These are phyloP conservation scores for Tetraneura akinire DNA, from an alignment of 1,140 invertebrate genomes.

Conservation along the genomic window DNA sequence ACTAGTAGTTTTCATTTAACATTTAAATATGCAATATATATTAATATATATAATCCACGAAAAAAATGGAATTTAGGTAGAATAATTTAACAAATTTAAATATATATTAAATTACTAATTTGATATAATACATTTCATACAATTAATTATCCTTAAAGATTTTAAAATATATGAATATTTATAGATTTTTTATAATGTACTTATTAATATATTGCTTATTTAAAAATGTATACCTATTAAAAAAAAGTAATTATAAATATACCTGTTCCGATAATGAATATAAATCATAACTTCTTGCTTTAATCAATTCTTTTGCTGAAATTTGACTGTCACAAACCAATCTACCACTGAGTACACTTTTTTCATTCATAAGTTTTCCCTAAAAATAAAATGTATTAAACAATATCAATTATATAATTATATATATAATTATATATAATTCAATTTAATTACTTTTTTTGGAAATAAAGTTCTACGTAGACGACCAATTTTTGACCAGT, in stretches of 20 bases:
- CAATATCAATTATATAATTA: constrained; percentile 54
- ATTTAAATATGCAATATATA: too few relatives aligned
- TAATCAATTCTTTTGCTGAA: constrained; percentile 90
- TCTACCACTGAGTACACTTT: constrained; percentile 72
- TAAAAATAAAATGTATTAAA: constrained; percentile 4
- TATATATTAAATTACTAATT: too few relatives aligned
- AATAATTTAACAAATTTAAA: too few relatives aligned
- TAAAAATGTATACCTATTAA: neutral
- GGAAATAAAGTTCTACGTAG: constrained; percentile 71
- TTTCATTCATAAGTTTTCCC: constrained; percentile 57
- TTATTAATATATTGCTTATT: too few relatives aligned
- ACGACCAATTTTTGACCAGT: constrained; percentile 89
- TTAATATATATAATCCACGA: too few relatives aligned
- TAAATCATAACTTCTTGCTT: constrained; percentile 88
- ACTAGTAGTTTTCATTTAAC: too few relatives aligned
- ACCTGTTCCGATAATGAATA: constrained; percentile 76
- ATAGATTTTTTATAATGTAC: too few relatives aligned
- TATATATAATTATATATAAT: constrained; percentile 37
- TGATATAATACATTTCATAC: too few relatives aligned
- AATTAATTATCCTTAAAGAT: too few relatives aligned
- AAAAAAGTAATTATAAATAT: constrained; percentile 54
- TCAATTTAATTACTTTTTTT: constrained; percentile 62
- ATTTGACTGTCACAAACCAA: constrained; percentile 91
- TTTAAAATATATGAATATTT: too few relatives aligned
- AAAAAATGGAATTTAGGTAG: too few relatives aligned